These are phyloP conservation scores for Antrozous pallidus DNA, from an alignment of 2,797 vertebrate genomes.

Conservation along the genomic window DNA sequence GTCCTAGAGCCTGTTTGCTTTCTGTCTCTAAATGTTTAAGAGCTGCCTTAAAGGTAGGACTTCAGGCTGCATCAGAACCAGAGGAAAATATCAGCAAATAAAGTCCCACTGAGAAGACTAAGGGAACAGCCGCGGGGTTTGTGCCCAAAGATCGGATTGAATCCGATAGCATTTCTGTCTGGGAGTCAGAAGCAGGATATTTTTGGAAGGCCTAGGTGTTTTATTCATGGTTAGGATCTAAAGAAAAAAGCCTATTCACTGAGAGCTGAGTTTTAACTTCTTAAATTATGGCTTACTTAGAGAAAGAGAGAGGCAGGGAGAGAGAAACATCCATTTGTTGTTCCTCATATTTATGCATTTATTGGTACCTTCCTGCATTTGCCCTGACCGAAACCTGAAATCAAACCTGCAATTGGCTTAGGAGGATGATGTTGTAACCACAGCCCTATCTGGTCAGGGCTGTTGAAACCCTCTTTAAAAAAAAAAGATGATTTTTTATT, in stretches of 20 bases:
- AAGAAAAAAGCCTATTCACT: background rate
- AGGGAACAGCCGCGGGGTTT: background rate
- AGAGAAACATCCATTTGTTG: background rate
- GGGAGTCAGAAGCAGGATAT: background rate
- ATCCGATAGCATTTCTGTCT: background rate
- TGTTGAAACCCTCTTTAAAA: background rate
- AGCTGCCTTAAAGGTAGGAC: background rate
- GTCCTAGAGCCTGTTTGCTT: background rate
- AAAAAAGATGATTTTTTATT: too few relatives aligned
- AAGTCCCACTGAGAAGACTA: background rate
- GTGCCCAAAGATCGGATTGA: background rate
- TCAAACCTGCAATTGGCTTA: background rate
- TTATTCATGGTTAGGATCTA: background rate
- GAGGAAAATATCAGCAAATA: background rate
- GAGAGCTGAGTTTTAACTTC: background rate
- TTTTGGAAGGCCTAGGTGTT: background rate
- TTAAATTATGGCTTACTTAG: background rate
- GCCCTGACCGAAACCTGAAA: background rate
- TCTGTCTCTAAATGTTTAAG: background rate
- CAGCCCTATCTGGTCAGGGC: background rate
- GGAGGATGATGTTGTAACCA: background rate
- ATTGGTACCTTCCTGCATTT: background rate
- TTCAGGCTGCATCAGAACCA: background rate
- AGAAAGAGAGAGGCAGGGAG: background rate
- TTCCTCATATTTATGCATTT: background rate